Conservation (phyloP, 2,113 vertebrate species). For the Aythya baeri region DNA sequence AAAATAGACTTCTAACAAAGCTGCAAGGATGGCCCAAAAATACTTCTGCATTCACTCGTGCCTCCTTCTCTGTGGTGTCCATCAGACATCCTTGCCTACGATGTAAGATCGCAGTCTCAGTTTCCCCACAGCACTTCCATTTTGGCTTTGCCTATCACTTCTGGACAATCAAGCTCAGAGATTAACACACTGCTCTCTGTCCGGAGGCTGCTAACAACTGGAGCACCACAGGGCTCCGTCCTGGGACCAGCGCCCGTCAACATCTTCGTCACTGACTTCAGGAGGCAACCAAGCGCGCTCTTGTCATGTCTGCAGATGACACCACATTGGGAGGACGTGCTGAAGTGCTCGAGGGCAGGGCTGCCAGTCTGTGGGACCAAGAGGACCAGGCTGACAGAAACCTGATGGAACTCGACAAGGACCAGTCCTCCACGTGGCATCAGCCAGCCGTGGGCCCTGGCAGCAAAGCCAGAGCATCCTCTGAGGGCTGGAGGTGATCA, state of each 20-base stretch:
- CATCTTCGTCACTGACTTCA: not conserved
- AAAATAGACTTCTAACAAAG: not conserved
- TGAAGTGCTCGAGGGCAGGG: not conserved
- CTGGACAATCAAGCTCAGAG: not conserved
- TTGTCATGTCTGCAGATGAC: rapidly evolving
- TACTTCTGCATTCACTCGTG: not conserved
- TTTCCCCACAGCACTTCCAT: not conserved
- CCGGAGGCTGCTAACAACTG: not conserved
- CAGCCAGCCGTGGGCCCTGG: not conserved
- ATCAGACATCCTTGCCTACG: not conserved
- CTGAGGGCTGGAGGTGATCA: not conserved
- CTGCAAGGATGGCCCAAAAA: not conserved
- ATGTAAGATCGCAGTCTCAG: not conserved
- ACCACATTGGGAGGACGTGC: not conserved
- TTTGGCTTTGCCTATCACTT: not conserved
- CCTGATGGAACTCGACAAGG: not conserved
- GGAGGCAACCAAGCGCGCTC: not conserved
- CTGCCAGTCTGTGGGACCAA: not conserved
- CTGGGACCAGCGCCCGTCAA: not conserved
- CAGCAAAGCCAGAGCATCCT: not conserved
- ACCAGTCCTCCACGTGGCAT: not conserved
- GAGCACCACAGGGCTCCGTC: not conserved
- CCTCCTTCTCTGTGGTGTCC: not conserved
- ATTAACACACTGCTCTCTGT: not conserved
- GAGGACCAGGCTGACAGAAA: not conserved